Evolutionary conservation across 2,113 vertebrate species (phyloP).

Genomic region (Nothobranchius kuhntae): DNA sequence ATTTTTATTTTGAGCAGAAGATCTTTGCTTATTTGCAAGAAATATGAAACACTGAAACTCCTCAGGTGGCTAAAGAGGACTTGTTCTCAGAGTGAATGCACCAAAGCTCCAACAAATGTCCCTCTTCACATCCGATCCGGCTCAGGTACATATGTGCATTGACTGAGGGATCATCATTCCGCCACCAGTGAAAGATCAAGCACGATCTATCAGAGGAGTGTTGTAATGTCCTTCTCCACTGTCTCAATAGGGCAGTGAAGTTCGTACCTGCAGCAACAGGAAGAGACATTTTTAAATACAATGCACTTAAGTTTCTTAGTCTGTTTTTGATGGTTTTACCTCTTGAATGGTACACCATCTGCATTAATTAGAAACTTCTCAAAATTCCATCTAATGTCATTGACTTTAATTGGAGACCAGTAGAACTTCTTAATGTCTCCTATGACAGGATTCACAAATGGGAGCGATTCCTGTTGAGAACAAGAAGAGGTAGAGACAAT

Average conservation of each 20-base stretch:
- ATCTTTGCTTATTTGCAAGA: constrained; percentile 1
- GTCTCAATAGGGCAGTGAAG: constrained; percentile 69
- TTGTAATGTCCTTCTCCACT: constrained; percentile 74
- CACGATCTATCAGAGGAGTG: constrained; percentile 58
- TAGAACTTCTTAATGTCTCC: constrained; percentile 79
- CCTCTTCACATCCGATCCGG: constrained; percentile 75
- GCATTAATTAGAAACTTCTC: constrained; percentile 81
- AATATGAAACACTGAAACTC: constrained; percentile 3
- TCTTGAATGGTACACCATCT: constrained; percentile 74
- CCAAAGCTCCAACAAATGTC: constrained; percentile 63
- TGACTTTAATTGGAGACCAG: constrained; percentile 80
- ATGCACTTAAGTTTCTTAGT: background rate
- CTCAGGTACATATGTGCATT: constrained; percentile 78
- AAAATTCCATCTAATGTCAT: constrained; percentile 84
- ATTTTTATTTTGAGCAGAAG: constrained; percentile 16
- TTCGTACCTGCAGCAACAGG: constrained; percentile 73
- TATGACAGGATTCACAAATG: constrained; percentile 79
- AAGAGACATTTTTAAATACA: background rate
- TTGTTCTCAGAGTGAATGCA: constrained; percentile 74
- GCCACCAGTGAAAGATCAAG: constrained; percentile 45
- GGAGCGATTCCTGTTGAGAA: constrained; percentile 68
- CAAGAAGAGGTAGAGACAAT: constrained; percentile 8
- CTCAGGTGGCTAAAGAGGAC: constrained; percentile 63
- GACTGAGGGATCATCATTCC: constrained; percentile 79
- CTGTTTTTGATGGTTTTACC: constrained; percentile 56